phyloP scores from a whole-genome alignment of 1,140 invertebrate genomes.

The Danaus plexippus region DNA sequence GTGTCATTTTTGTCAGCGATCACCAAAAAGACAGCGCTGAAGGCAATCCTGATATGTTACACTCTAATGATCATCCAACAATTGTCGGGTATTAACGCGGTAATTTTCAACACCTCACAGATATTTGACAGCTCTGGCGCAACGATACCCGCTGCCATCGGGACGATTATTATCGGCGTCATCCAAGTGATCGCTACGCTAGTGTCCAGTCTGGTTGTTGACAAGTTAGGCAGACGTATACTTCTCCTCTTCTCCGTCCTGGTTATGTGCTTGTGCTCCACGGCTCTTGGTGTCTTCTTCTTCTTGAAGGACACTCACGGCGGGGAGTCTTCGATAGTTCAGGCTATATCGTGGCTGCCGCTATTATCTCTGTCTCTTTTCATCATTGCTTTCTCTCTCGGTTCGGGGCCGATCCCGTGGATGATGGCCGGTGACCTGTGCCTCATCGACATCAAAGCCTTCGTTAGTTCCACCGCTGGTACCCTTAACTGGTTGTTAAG shows the following conservation, averaged over 20 bases:
- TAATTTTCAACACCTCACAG: conserved; percentile 83
- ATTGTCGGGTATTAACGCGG: conserved; percentile 87
- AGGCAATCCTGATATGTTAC: conserved; percentile 81
- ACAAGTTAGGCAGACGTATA: conserved; percentile 81
- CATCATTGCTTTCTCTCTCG: conserved; percentile 83
- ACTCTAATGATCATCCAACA: conserved; percentile 90
- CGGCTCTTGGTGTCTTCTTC: conserved; percentile 77
- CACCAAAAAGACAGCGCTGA: conserved; percentile 74
- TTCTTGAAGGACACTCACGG: conserved; percentile 71
- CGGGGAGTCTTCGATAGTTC: conserved; percentile 59
- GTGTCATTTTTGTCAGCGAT: conserved; percentile 73
- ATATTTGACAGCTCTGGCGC: conserved; percentile 81
- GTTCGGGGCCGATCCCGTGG: conserved; percentile 86
- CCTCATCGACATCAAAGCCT: conserved; percentile 82
- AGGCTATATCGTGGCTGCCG: conserved; percentile 79
- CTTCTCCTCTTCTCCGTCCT: conserved; percentile 77
- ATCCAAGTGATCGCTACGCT: conserved; percentile 84
- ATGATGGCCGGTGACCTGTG: conserved; percentile 84
- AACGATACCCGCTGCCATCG: conserved; percentile 68
- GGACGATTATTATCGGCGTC: conserved; percentile 82
- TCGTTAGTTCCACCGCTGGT: conserved; percentile 81
- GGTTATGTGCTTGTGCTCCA: conserved; percentile 76
- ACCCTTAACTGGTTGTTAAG: conserved; percentile 85
- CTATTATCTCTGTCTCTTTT: conserved; percentile 81
- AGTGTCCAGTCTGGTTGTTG: conserved; percentile 80